Evolutionary conservation across 2,797 vertebrate species (phyloP).

Genomic region (Gymnopithys bicolor): DNA sequence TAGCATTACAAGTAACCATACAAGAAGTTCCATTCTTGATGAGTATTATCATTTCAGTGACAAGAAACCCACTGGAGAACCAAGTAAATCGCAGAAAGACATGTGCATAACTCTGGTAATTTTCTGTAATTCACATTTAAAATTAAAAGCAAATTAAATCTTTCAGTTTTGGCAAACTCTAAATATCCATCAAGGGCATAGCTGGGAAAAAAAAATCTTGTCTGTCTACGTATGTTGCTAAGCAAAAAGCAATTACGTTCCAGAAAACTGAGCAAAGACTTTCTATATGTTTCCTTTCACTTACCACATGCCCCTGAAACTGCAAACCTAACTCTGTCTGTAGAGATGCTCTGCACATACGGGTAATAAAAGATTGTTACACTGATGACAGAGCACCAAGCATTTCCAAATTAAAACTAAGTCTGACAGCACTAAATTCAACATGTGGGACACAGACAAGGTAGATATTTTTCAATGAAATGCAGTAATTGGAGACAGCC

Average conservation of each 20-base stretch:
- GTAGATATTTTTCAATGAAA: background rate
- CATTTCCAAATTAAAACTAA: conserved; percentile 18
- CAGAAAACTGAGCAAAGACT: conserved; percentile 12
- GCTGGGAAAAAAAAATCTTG: background rate
- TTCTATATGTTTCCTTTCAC: conserved; percentile 10
- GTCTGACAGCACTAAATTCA: background rate
- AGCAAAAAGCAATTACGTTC: background rate
- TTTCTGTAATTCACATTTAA: background rate
- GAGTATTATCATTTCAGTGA: background rate
- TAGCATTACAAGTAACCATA: background rate
- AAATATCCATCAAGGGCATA: background rate
- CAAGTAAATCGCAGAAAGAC: background rate
- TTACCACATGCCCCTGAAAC: background rate
- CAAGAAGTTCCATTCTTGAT: background rate
- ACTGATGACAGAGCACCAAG: background rate
- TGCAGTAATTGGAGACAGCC: background rate
- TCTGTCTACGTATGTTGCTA: background rate
- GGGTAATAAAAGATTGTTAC: background rate
- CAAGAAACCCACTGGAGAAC: background rate
- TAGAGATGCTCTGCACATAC: background rate
- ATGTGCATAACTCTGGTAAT: background rate
- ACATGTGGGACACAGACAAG: conserved; percentile 23
- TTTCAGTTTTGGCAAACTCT: background rate
- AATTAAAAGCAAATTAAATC: background rate
- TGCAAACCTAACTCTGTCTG: background rate